Conservation (phyloP, 2,888 invertebrate species). For the Netelia virgata region DNA sequence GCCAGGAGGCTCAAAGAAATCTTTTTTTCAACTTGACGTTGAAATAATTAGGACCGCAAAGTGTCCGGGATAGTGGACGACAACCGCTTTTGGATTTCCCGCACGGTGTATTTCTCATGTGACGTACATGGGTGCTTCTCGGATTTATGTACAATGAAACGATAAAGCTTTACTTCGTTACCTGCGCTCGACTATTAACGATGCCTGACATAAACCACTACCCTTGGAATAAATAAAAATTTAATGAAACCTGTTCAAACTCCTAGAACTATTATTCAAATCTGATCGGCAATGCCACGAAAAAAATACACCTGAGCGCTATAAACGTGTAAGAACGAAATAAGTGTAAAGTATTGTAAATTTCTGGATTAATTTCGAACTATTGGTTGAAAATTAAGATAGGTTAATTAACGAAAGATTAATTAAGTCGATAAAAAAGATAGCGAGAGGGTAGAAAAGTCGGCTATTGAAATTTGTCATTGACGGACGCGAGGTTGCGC, state of each 20-base stretch:
- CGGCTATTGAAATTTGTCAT: slow-evolving; percentile 56
- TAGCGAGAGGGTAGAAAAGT: neutral
- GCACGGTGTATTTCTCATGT: neutral
- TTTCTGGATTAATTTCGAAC: no score
- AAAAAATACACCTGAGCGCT: neutral
- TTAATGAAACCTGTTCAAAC: no score
- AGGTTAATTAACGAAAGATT: neutral
- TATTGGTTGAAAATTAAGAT: no score
- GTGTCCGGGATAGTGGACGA: neutral
- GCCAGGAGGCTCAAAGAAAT: neutral
- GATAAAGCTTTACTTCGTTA: neutral
- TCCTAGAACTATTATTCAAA: no score
- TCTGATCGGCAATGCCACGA: no score
- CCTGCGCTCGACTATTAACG: neutral
- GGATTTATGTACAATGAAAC: neutral
- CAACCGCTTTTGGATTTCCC: neutral
- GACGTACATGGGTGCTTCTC: neutral
- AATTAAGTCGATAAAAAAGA: neutral
- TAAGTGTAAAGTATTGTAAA: neutral
- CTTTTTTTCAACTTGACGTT: neutral
- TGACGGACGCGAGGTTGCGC: slow-evolving; percentile 24
- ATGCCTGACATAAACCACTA: no score
- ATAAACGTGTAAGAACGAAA: neutral
- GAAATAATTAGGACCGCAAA: slow-evolving; percentile 6
- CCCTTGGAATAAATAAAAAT: no score